These are phyloP conservation scores for Acheta domesticus DNA, from an alignment of 2,888 invertebrate genomes.

Conservation along the genomic window DNA sequence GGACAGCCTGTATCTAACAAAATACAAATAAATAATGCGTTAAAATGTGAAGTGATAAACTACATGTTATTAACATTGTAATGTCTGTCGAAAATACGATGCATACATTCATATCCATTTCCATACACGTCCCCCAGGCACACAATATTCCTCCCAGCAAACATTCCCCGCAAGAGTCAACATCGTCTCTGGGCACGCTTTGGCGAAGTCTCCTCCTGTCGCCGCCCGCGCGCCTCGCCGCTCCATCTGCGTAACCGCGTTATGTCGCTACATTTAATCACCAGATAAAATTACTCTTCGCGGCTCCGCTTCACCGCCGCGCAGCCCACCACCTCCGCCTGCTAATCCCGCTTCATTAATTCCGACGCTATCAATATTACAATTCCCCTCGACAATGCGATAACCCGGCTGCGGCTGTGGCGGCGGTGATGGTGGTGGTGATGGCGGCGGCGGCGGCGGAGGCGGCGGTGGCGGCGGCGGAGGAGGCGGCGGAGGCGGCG, in stretches of 20 bases:
- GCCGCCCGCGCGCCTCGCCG: not conserved
- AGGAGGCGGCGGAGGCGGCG: no score
- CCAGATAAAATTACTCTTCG: not conserved
- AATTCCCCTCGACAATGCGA: conserved; percentile 8
- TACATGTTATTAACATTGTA: no score
- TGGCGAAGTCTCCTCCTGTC: no score
- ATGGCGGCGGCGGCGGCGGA: not conserved
- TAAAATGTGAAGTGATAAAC: no score
- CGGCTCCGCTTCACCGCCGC: not conserved
- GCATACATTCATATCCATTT: no score
- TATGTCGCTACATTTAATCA: conserved; percentile 18
- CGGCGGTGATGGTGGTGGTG: not conserved
- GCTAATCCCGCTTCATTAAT: conserved; percentile 18
- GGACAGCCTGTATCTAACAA: no score
- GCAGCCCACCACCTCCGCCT: not conserved
- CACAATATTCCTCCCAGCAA: no score
- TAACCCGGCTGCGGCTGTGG: not conserved
- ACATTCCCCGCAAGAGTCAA: no score
- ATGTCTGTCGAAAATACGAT: no score
- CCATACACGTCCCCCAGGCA: no score
- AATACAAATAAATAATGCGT: no score
- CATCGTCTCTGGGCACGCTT: no score
- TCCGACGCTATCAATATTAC: conserved; percentile 18
- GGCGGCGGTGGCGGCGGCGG: not conserved
- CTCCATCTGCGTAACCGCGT: not conserved